Base-by-base conservation (phyloP, 2,888 invertebrate species). In the Omphaloscelis lunosa region DNA sequence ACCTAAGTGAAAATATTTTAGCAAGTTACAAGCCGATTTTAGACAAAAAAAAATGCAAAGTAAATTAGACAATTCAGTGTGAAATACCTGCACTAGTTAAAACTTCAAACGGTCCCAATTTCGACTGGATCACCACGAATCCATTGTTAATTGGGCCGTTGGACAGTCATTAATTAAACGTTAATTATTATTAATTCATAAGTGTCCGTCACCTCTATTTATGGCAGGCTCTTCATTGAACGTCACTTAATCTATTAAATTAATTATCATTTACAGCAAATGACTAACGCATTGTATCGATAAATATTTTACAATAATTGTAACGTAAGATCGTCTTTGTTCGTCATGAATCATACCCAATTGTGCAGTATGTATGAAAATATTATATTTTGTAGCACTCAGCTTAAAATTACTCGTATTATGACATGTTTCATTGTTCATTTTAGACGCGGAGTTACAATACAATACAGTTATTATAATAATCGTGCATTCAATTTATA, bases 211-310 rank as follows among this genome's bases (percentile, higher is more conserved):
- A 86, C 72, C 59, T 65, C 73, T 86, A 82, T 81, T 84, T 81
- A 71, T 41, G 79, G 66, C 62, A 15, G n/a, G 62, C 59, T 68
- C 63, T 73, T 75, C 59, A 65, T 78, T 69, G 56, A 66, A 61
- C 51, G 68, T 76, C 77, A 78, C 72, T 73, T 73, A 83, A 74
- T 86, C 80, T 88, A 88, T 88, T 77, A 87, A 81, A 88, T 84
- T 84, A 86, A 88, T 85, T 84, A 86, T 86, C 84, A 86, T 88
- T 84, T 75, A 82, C n/a, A 45, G 34, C 41, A 70, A 77, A 80
- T 92, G 91, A 92, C 87, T 92, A 90, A 92, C 85, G 80, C 67
- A 29, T 80, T 85, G 68, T 92, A 89, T 90, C 91, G 92, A 93
- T 92, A 90, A 79, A 58, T 81, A 75, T 73, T 51, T 67, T 51